Base-by-base conservation (phyloP, 2,113 vertebrate genomes). In the Marmota flaviventris region DNA sequence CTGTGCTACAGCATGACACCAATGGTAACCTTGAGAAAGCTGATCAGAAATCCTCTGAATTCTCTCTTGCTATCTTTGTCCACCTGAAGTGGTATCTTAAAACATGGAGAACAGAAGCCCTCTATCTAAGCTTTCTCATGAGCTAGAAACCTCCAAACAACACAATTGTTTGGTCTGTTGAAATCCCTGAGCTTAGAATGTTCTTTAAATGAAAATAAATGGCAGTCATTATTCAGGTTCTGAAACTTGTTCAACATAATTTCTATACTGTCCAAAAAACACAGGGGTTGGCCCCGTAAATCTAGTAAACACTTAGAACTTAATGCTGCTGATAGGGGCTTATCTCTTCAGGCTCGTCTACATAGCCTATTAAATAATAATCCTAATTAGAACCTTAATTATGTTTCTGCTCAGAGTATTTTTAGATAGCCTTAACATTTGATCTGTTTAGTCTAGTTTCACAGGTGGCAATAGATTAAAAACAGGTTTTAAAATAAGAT, bases 381-480 rank as follows among this genome's bases (percentile, higher is more conserved):
- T 96, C 72, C 92, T 98, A 98, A 98, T 98, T 98, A 98, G 91
- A 98, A 90, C 51, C 83, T 84, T 98, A 98, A 98, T 98, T 98
- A 97, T 97, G 92, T 97, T 98, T 98, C 98, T 97, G 92, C 96
- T 87, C 91, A 77, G 93, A 95, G 84, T 98, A 98, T 98, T 98
- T 98, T 97, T 95, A 98, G 98, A 97, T 98, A 98, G 96, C 97
- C 97, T 98, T 98, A 98, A 98, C 97, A 98, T 97, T 98, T 97
- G 93, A 98, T 98, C 97, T 98, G 96, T 98, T 99, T 98, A 98
- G 98, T 98, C 98, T 98, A 98, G 96, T 98, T 98, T 98, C 98
- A 98, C 98, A 98, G 98, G 98, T 98, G 98, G 98, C 95, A 98
- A 98, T 97, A 98, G 98, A 98, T 99, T 98, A 96, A 98, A 98